Conservation (phyloP, 2,113 vertebrate genomes). For the Anseranas semipalmata region DNA sequence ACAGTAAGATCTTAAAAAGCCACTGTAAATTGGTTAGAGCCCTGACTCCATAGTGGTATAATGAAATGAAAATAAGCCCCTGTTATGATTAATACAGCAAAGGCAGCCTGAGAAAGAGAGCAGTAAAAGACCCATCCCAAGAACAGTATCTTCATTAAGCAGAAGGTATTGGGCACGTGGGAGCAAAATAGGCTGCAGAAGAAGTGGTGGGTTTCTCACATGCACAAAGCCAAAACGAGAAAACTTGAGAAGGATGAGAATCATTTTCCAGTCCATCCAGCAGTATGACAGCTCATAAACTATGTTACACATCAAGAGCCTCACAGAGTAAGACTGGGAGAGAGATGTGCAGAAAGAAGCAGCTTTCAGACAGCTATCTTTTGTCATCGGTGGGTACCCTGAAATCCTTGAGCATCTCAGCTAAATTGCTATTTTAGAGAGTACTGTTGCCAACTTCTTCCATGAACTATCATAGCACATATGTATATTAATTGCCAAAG, state of each 20-base stretch:
- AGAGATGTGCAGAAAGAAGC: not conserved
- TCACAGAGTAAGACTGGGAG: not conserved
- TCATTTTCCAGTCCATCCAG: not conserved
- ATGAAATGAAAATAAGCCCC: not conserved
- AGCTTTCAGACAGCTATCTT: not conserved
- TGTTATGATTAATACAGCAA: not conserved
- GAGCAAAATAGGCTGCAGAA: not conserved
- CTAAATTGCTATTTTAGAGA: conserved; percentile 8
- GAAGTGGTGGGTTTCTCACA: not conserved
- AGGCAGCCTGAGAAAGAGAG: not conserved
- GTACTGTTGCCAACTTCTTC: not conserved
- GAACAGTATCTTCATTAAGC: not conserved
- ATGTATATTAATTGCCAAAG: conserved; percentile 39
- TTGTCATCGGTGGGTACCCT: not conserved
- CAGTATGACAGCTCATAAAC: not conserved
- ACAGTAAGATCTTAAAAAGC: not conserved
- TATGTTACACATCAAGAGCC: not conserved
- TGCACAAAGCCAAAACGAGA: not conserved
- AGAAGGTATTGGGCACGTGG: not conserved
- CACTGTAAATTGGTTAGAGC: not conserved
- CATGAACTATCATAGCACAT: conserved; percentile 22
- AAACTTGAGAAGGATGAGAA: not conserved
- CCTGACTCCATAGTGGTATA: not conserved
- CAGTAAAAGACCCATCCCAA: not conserved
- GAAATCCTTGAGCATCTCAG: not conserved